Evolutionary conservation across 2,888 invertebrate species (phyloP), one percentile per base, ranked within the genome.

Genomic region (Sphaerophoria rueppellii): DNA sequence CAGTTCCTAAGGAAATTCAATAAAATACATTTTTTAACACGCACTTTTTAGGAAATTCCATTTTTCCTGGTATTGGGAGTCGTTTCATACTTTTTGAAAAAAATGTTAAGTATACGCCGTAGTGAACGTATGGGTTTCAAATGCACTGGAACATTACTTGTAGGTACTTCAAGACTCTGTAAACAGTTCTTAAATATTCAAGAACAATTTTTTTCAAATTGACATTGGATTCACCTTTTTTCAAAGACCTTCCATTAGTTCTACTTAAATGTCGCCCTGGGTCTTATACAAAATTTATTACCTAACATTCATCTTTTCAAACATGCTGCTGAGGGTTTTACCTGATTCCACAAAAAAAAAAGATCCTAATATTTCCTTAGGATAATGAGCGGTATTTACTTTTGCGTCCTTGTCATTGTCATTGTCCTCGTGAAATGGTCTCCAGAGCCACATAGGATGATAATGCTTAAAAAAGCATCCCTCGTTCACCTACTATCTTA

Each of bases 21-120:
- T 24, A 24, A 24, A 24, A 24, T 24, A 24, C 1, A 24, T 24
- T 24, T 2, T 2, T 24, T 24, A 24, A 24, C 24, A 24, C 24
- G 24, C 24, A 2, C 1, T 24, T 24, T 24, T 24, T 24, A 2
- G 24, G 24, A 24, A 24, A 2, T 24, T 24, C 2, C 2, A 2
- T 43, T 11, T 43, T 43, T 43, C 9, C n/a, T n/a, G n/a, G n/a
- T n/a, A n/a, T n/a, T n/a, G n/a, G n/a, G n/a, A 43, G 12, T 11
- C 9, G 9, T 43, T 9, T 43, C 12, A 9, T 11, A 43, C 2
- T 43, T 12, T 24, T 32, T 0, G 24, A 24, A 48, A 48, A 37
- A 50, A 78, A 78, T 78, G 54, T 52, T 65, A 71, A 71, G 71
- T 43, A 78, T 78, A 72, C 77, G 77, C 54, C 63, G 4, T 7